phyloP scores from a whole-genome alignment of 2,888 invertebrate genomes.

The Machimus atricapillus region DNA sequence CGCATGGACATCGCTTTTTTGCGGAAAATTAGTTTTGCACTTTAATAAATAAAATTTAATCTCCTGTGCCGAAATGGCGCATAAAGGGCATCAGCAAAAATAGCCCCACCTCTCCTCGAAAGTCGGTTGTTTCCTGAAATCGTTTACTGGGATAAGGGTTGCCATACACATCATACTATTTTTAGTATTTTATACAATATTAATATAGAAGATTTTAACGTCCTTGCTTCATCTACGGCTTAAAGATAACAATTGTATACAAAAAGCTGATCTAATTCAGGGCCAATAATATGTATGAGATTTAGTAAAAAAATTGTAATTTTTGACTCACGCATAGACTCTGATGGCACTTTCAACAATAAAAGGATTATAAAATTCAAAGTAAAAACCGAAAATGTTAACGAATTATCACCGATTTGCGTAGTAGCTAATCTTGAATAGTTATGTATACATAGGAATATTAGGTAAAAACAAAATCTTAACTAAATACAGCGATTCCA shows the following conservation, averaged over 20 bases:
- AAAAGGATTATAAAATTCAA: too few species aligned
- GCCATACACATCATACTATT: background rate
- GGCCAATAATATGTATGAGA: too few species aligned
- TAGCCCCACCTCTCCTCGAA: background rate
- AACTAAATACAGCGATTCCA: too few species aligned
- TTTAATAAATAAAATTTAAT: constrained; percentile 31
- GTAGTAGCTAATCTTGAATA: too few species aligned
- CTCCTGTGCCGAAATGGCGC: background rate
- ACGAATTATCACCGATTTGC: too few species aligned
- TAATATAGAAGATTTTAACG: background rate
- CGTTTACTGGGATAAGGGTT: background rate
- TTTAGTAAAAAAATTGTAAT: too few species aligned
- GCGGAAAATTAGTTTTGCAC: constrained; percentile 25
- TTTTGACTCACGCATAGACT: too few species aligned
- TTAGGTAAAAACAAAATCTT: too few species aligned
- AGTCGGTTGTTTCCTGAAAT: background rate
- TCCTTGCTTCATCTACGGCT: background rate
- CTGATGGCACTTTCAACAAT: too few species aligned
- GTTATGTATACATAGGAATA: too few species aligned
- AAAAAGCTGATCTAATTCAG: background rate
- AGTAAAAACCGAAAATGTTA: too few species aligned
- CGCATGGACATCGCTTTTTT: background rate
- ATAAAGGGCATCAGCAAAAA: background rate
- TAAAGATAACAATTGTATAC: background rate
- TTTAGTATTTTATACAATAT: background rate